These are phyloP conservation scores for Drosophila acutilabella DNA, from an alignment of 2,888 invertebrate species.

Conservation along the genomic window DNA sequence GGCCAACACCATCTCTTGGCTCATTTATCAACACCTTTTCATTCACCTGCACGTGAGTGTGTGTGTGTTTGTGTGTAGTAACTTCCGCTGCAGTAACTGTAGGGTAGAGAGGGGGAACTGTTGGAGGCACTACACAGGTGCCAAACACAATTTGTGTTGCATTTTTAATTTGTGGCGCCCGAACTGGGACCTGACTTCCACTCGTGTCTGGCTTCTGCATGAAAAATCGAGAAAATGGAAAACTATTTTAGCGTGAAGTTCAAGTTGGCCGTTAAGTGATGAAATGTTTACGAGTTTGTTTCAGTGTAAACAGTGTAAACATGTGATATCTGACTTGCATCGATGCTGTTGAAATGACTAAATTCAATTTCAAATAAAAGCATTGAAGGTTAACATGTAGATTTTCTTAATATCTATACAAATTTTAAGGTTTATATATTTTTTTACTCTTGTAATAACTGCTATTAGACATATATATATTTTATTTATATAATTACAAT, in stretches of 20 bases:
- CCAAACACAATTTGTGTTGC: slow-evolving; percentile 81
- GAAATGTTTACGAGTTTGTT: slow-evolving; percentile 49
- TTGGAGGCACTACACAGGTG: slow-evolving; percentile 57
- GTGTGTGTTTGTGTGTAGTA: slow-evolving; percentile 36
- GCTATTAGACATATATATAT: no score
- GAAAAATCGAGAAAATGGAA: slow-evolving; percentile 6
- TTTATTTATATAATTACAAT: no score
- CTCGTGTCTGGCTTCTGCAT: slow-evolving; percentile 36
- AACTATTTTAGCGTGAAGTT: slow-evolving; percentile 55
- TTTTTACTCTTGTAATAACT: no score
- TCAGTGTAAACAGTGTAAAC: slow-evolving; percentile 18
- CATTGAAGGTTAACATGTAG: no score
- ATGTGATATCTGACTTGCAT: slow-evolving; percentile 19
- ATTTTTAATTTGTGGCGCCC: slow-evolving; percentile 73
- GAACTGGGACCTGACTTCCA: slow-evolving; percentile 33
- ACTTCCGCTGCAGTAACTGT: slow-evolving; percentile 59
- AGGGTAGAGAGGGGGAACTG: not conserved
- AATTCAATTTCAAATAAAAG: not conserved
- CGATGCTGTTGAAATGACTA: slow-evolving; percentile 36
- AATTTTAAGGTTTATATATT: no score
- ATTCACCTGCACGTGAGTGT: slow-evolving; percentile 33
- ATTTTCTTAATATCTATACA: no score
- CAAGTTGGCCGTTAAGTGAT: slow-evolving; percentile 60
- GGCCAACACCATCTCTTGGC: slow-evolving; percentile 26
- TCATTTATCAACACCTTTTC: slow-evolving; percentile 78